phyloP scores from a whole-genome alignment of 2,888 invertebrate genomes.

The Cylindroiulus punctatus region DNA sequence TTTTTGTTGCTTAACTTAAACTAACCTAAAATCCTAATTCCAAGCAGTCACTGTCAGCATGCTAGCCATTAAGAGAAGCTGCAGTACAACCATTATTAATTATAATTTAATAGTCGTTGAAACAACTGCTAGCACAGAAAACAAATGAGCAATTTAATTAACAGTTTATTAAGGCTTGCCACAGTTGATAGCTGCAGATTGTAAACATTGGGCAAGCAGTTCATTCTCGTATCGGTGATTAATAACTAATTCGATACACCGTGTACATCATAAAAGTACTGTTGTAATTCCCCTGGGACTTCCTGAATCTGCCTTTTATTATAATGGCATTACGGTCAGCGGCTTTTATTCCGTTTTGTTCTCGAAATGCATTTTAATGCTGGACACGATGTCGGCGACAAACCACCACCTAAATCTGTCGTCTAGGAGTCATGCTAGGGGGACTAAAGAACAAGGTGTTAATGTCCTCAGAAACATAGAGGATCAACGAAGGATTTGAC shows the following conservation, averaged over 20 bases:
- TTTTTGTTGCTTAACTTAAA: no score
- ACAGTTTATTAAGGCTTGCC: no score
- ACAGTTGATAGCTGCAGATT: no score
- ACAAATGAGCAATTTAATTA: no score
- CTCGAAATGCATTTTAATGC: slow-evolving; percentile 47
- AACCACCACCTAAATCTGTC: slow-evolving; percentile 51
- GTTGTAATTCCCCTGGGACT: background rate
- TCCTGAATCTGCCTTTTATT: slow-evolving; percentile 24
- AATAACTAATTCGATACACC: background rate
- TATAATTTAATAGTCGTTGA: no score
- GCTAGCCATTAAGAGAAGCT: no score
- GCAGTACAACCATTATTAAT: no score
- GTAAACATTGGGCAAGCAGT: no score
- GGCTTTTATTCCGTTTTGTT: slow-evolving; percentile 17
- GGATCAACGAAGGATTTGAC: slow-evolving; percentile 51
- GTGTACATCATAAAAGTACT: background rate
- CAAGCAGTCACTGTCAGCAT: no score
- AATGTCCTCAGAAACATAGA: slow-evolving; percentile 48
- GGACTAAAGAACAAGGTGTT: slow-evolving; percentile 51
- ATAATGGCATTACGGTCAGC: background rate
- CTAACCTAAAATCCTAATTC: no score
- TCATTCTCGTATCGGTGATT: no score
- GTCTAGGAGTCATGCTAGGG: background rate
- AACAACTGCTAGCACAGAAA: no score
- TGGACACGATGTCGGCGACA: slow-evolving; percentile 49